Evolutionary conservation across 2,888 invertebrate species (phyloP).

Genomic region (Drepana falcataria): DNA sequence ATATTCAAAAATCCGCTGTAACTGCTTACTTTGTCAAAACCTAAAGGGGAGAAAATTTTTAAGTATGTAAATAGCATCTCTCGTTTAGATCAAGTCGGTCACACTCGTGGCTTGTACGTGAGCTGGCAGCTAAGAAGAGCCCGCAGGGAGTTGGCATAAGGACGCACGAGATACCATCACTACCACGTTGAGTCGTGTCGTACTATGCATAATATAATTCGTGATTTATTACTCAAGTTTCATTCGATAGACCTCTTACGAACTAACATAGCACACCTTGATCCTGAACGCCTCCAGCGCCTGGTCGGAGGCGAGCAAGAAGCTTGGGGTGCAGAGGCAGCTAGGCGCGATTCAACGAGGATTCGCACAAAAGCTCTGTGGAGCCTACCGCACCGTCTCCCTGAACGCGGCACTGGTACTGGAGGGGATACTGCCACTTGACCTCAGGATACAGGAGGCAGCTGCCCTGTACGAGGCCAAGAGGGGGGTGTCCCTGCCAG

Average conservation of each 20-base stretch:
- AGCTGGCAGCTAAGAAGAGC: neutral
- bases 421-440: no score
- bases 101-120: neutral
- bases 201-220: neutral
- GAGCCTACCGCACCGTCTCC: no score
- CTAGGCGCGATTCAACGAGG: no score
- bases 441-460: no score
- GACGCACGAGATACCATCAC: neutral
- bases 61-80: conserved; percentile 1
- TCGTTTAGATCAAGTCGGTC: neutral
- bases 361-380: no score
- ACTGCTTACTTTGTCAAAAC: neutral
- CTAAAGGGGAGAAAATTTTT: neutral
- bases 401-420: no score
- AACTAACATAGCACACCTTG: neutral
- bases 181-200: neutral
- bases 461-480: no score
- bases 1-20: no score
- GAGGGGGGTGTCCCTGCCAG: no score
- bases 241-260: neutral
- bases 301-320: no score
- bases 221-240: neutral
- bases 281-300: no score
- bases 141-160: neutral
- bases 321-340: no score